Evolutionary conservation across 2,888 invertebrate species (phyloP).

Genomic region (Liopterus haemorrhoidalis): DNA sequence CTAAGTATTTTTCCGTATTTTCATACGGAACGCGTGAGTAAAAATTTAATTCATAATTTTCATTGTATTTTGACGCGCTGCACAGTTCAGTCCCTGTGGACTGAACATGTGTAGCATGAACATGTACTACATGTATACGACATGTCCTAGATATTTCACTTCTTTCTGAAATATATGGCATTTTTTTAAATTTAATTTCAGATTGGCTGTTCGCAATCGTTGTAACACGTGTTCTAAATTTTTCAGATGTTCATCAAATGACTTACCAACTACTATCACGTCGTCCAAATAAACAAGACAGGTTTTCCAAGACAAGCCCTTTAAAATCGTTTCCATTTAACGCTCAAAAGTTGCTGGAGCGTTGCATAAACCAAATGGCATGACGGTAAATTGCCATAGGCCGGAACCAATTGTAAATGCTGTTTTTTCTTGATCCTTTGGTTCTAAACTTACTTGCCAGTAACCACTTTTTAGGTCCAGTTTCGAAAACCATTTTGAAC

Average conservation of each 20-base stretch:
- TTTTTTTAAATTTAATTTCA: no score
- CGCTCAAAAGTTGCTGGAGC: constrained; percentile 9
- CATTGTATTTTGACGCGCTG: no score
- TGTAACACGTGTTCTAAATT: not conserved
- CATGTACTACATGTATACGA: no score
- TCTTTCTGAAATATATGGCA: not conserved
- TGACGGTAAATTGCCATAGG: no score
- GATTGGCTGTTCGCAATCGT: not conserved
- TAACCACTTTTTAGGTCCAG: constrained; percentile 2
- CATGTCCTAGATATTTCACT: constrained; percentile 3
- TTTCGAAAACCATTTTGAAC: not conserved
- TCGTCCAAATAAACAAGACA: constrained; percentile 20
- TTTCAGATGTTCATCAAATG: constrained; percentile 14
- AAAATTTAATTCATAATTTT: no score
- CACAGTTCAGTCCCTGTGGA: no score
- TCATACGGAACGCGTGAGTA: no score
- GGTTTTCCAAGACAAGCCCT: constrained; percentile 14
- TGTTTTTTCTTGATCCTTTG: not conserved
- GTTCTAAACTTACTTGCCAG: not conserved
- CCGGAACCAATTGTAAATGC: constrained; percentile 3
- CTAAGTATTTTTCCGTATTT: no score
- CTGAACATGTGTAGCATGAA: no score
- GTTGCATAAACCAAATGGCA: constrained; percentile 1
- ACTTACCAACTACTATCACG: constrained; percentile 13
- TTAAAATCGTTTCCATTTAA: constrained; percentile 14